Conservation (phyloP, 92 coral and sea anemone species). For the Muricea muricata region DNA sequence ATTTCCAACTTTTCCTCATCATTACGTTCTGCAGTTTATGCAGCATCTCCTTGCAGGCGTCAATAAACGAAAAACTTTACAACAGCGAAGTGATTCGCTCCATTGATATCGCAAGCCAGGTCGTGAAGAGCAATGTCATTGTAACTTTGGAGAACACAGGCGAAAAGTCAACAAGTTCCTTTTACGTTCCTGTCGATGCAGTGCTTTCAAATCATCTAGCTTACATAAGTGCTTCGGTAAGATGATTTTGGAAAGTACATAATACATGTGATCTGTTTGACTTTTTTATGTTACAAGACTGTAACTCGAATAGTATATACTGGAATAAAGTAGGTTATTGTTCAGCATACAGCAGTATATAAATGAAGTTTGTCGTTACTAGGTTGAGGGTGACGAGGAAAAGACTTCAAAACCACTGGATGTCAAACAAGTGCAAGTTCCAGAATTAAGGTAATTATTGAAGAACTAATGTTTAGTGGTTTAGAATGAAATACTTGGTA, state of each 20-base stretch:
- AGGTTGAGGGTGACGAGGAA: conserved; percentile 1
- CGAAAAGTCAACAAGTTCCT: conserved; percentile 69
- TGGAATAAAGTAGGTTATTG: neutral
- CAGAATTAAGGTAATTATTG: conserved; percentile 10
- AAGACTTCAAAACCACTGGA: neutral
- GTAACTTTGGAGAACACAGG: conserved; percentile 89
- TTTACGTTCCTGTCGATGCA: conserved; percentile 84
- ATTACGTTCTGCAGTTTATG: conserved; percentile 71
- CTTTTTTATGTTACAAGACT: neutral
- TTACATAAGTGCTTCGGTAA: conserved; percentile 80
- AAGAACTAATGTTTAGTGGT: too few species aligned
- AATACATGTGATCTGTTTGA: neutral
- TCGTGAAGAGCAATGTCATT: conserved; percentile 80
- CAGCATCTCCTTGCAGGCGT: conserved; percentile 70
- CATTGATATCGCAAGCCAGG: conserved; percentile 92
- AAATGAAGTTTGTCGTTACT: neutral
- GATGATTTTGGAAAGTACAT: too few species aligned
- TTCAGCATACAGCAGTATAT: neutral
- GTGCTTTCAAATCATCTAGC: conserved; percentile 87
- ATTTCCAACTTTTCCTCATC: conserved; percentile 66
- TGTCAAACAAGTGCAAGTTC: neutral
- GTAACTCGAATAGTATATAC: neutral
- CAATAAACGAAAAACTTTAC: conserved; percentile 73
- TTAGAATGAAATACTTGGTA: too few species aligned
- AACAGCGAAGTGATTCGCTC: conserved; percentile 88